Evolutionary conservation across 2,113 vertebrate species (phyloP), one percentile per base, ranked within the genome.

Genomic region (Miniopterus natalensis): DNA sequence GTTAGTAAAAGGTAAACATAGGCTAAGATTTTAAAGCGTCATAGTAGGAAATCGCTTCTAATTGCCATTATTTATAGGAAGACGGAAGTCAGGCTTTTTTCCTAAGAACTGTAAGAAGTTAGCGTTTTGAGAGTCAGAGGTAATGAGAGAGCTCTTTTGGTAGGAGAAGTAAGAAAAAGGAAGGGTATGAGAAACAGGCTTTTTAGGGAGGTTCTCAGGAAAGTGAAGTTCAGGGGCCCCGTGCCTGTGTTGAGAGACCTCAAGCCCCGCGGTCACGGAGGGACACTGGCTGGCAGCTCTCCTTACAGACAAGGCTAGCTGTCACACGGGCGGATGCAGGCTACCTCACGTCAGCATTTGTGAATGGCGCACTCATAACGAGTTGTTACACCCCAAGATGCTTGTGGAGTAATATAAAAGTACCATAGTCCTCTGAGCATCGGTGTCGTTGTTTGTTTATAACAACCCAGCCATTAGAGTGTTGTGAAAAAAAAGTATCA

Each of bases 401-500:
- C 17, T 81, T 15, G 3, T 2, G 0, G 6, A 95, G 12, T 86
- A 36, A 86, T 59, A n/a, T 45, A 10, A 85, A 86, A 75, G 14
- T 84, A 36, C 36, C 36, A 36, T 36, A 29, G 59, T 77, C 5
- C 66, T 61, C 29, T 3, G 42, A 51, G 47, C 4, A 21, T 84
- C 1, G 4, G 88, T 31, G 27, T 53, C 2, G 3, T 17, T 90
- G 51, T 83, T 81, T 71, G 53, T 70, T 97, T 90, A 95, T 95
- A 89, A 85, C 21, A 25, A 45, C 18, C 49, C 13, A 49, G 66
- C 11, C 42, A 59, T 68, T 71, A 57, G 40, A 47, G 36, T 21
- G 6, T 61, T 90, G 63, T 74, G 45, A 17, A 88, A 89, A 36
- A 90, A 95, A 88, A 75, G 57, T 49, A 85, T 74, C 53, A 94